phyloP scores from a whole-genome alignment of 2,797 vertebrate species.

The Acanthurus tractus region DNA sequence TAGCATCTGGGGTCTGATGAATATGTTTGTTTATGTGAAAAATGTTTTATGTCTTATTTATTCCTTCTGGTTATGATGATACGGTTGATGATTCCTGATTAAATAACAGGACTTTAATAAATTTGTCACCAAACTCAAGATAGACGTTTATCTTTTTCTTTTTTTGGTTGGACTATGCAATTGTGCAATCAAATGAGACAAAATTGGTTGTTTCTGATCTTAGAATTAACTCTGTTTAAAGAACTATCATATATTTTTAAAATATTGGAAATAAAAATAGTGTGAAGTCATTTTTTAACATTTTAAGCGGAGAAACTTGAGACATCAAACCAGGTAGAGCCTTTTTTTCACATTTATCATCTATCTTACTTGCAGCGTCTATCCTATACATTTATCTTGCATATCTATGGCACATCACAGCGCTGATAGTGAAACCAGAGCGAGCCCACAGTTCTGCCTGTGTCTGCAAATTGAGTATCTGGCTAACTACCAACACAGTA shows the following conservation, averaged over 20 bases:
- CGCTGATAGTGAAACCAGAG: constrained; percentile 64
- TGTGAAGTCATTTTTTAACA: not conserved
- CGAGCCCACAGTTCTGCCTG: constrained; percentile 51
- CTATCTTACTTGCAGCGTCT: constrained; percentile 23
- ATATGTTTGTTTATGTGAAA: constrained; percentile 88
- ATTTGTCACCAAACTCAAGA: constrained; percentile 90
- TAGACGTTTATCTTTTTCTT: constrained; percentile 8
- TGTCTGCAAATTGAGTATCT: constrained; percentile 79
- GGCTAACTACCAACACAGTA: constrained; percentile 81
- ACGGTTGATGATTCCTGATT: constrained; percentile 78
- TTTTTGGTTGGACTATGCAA: constrained; percentile 28
- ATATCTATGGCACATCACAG: constrained; percentile 38
- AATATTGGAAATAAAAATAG: not conserved
- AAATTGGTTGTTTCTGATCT: not conserved
- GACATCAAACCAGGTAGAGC: not conserved
- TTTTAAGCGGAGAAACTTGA: constrained; percentile 9
- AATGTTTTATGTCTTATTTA: constrained; percentile 94
- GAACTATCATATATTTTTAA: not conserved
- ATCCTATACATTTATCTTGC: constrained; percentile 44
- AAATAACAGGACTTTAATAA: constrained; percentile 92
- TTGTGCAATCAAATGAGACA: not conserved
- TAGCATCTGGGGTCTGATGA: constrained; percentile 67
- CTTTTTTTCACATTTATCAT: constrained; percentile 39
- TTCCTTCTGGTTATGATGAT: constrained; percentile 87
- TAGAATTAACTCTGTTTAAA: constrained; percentile 3